These are phyloP conservation scores for Cecropterus lyciades DNA, from an alignment of 1,140 invertebrate species.

Conservation along the genomic window DNA sequence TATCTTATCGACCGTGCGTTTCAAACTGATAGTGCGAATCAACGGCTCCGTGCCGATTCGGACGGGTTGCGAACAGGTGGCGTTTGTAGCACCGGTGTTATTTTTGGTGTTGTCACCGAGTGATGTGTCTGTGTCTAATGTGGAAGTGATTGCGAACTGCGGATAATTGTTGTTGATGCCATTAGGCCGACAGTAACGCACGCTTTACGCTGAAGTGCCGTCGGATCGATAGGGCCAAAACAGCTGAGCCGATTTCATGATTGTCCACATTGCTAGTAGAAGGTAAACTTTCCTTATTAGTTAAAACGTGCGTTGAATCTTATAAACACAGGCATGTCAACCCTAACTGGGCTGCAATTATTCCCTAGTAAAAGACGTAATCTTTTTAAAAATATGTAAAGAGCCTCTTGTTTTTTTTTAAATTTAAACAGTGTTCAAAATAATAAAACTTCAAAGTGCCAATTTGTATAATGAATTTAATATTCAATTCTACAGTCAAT, in stretches of 20 bases:
- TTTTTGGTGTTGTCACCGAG: slow-evolving; percentile 59
- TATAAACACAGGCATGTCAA: background rate
- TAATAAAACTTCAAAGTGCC: too few species aligned
- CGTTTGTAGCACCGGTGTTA: slow-evolving; percentile 59
- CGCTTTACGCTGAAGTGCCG: slow-evolving; percentile 52
- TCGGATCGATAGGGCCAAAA: slow-evolving; percentile 67
- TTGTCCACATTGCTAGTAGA: slow-evolving; percentile 50
- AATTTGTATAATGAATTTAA: too few species aligned
- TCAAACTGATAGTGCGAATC: slow-evolving; percentile 37
- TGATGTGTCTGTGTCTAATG: slow-evolving; percentile 58
- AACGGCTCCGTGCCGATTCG: background rate
- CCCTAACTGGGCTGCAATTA: background rate
- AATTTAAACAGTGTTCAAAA: too few species aligned
- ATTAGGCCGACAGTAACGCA: slow-evolving; percentile 48
- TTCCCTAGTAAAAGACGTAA: too few species aligned
- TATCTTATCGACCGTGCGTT: slow-evolving; percentile 48
- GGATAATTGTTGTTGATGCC: slow-evolving; percentile 51
- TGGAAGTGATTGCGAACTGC: slow-evolving; percentile 55
- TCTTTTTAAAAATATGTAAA: too few species aligned
- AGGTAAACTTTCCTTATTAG: slow-evolving; percentile 47
- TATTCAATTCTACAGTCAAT: too few species aligned
- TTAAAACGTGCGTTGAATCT: background rate
- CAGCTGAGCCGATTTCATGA: slow-evolving; percentile 64
- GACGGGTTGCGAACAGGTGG: slow-evolving; percentile 55
- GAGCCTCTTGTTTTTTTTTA: too few species aligned